Conservation (phyloP, 2,113 vertebrate genomes). For the Malurus cyaneus region DNA sequence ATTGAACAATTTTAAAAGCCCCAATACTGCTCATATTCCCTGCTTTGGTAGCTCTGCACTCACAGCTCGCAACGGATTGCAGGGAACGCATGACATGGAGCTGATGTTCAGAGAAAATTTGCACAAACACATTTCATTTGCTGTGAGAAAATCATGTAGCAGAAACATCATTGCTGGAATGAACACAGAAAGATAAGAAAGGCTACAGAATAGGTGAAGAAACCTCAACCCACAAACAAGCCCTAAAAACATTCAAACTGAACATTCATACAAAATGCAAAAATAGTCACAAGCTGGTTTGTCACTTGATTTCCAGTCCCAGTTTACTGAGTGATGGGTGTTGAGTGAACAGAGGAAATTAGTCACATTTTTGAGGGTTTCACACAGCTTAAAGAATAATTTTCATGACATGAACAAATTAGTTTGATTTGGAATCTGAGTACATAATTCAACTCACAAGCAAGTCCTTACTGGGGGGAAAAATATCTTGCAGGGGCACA, state of each 20-base stretch:
- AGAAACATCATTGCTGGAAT: neutral
- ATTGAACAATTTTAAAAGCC: neutral
- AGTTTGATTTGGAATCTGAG: neutral
- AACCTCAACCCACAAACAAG: neutral
- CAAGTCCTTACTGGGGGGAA: neutral
- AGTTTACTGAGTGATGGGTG: neutral
- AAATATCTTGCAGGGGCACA: neutral
- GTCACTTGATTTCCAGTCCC: neutral
- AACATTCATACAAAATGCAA: neutral
- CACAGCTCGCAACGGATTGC: neutral
- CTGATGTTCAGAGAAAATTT: neutral
- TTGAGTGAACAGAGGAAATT: slow-evolving; percentile 22
- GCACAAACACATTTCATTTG: neutral
- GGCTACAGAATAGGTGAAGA: neutral
- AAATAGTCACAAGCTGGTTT: neutral
- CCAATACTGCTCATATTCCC: neutral
- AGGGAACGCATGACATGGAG: rapidly evolving
- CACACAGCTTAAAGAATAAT: neutral
- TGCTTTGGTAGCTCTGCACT: neutral
- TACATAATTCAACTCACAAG: neutral
- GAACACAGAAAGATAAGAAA: neutral
- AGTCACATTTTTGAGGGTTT: slow-evolving; percentile 39
- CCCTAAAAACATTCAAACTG: neutral
- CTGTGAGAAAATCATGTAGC: neutral
- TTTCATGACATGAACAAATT: slow-evolving; percentile 1